Conservation (phyloP, 2,797 vertebrate genomes). For the Vipera latastei region DNA sequence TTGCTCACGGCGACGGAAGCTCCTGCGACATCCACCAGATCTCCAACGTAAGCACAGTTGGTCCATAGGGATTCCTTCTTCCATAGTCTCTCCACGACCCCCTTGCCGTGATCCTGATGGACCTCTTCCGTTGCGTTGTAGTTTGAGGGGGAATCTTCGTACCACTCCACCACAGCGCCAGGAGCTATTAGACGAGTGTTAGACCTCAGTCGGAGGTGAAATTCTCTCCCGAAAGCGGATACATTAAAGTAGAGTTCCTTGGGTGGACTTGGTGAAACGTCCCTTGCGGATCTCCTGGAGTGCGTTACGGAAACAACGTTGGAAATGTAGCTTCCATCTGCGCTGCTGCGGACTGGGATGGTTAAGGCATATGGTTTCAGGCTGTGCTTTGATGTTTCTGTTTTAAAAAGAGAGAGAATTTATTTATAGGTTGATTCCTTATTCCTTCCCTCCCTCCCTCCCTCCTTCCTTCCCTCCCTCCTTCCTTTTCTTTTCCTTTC, state of each 20-base stretch:
- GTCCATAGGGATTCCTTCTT: slow-evolving; percentile 85
- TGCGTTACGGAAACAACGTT: slow-evolving; percentile 85
- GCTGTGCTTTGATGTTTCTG: slow-evolving; percentile 75
- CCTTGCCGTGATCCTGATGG: slow-evolving; percentile 21
- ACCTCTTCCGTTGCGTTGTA: slow-evolving; percentile 59
- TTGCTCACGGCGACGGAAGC: slow-evolving; percentile 96
- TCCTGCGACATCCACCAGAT: slow-evolving; percentile 87
- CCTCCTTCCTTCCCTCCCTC: not conserved
- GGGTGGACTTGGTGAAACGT: slow-evolving; percentile 55
- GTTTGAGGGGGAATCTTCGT: slow-evolving; percentile 67
- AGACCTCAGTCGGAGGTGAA: slow-evolving; percentile 87
- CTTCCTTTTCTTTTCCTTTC: not conserved
- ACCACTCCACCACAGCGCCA: slow-evolving; percentile 88
- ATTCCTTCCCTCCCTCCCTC: no score
- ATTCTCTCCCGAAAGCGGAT: slow-evolving; percentile 89
- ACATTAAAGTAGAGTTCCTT: slow-evolving; percentile 88
- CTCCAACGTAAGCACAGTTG: slow-evolving; percentile 91
- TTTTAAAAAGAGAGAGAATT: slow-evolving; percentile 8
- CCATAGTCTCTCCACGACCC: slow-evolving; percentile 69
- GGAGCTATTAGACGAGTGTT: slow-evolving; percentile 85
- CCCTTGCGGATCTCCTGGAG: slow-evolving; percentile 83
- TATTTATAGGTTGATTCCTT: not conserved
- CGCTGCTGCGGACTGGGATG: slow-evolving; percentile 87
- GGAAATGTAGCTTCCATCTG: slow-evolving; percentile 87
- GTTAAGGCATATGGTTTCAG: slow-evolving; percentile 85